Evolutionary conservation across 1,140 invertebrate genomes (phyloP), one percentile per base, ranked within the genome.

Genomic region (Acromyrmex heyeri): DNA sequence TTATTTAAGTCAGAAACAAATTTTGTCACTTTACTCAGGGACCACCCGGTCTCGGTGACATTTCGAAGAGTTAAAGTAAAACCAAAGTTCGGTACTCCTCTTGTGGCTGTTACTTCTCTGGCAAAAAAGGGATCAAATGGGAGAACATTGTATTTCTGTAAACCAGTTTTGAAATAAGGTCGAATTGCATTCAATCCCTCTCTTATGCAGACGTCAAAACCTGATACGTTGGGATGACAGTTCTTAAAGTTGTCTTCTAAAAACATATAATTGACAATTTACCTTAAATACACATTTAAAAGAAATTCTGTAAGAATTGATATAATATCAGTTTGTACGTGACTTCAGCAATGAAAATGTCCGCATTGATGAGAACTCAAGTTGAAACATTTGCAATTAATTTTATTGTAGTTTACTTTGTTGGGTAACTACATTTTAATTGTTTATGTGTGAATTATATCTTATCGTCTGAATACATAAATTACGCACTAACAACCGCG

Each of bases 81-180:
- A 24, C 95, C 96, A 48, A 97, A 95, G 72, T 96, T 96, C 0
- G 95, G 93, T 50, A 96, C 95, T 34, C 97, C 96, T 8, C 97
- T 95, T 27, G 95, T 95, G 78, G 97, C 96, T 5, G 96, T 95
- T 6, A 98, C 96, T 92, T 97, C 97, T 34, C 95, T 95, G 0
- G 97, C 96, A 81, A 96, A 97, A 93, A 97, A 97, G 0, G 98
- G 98, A 93, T 98, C 98, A 91, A 98, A 98, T 0, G 97, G 96
- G 2, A 95, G 95, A 0, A 98, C 96, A 53, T 97, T 96, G 91
- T 97, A 96, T 88, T 97, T 96, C 0, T 97, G 96, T n/a, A 98
- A 94, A 85, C 97, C 97, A 92, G 96, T 96, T 95, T 97, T 97
- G 92, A 97, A 98, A 94, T 96, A 97, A 1, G 96, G 96, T 24